Evolutionary conservation across 2,888 invertebrate species (phyloP).

Genomic region (Agonopterix alstromeriana): DNA sequence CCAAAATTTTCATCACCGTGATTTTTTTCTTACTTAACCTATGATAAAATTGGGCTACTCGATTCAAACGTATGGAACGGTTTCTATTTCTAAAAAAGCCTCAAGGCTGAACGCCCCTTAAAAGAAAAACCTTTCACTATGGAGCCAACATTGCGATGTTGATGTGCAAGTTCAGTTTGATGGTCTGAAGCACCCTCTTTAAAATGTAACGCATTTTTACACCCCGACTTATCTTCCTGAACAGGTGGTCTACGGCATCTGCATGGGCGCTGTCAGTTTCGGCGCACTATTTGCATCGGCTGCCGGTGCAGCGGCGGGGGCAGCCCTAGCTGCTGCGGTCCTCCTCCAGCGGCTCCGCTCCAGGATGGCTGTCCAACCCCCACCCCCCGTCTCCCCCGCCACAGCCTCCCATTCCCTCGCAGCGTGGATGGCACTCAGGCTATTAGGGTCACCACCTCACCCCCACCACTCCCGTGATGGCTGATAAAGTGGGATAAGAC

Average conservation of each 20-base stretch:
- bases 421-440: slow-evolving; percentile 84
- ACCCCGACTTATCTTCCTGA: background rate
- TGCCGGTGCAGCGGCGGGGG: slow-evolving; percentile 90
- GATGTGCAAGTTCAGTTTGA: too few relatives aligned
- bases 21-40: too few relatives aligned
- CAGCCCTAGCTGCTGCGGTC: slow-evolving; percentile 90
- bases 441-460: slow-evolving; percentile 72
- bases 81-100: too few relatives aligned
- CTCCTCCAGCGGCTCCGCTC: slow-evolving; percentile 88
- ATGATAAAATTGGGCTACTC: too few relatives aligned
- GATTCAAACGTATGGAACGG: too few relatives aligned
- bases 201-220: background rate
- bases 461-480: slow-evolving; percentile 52
- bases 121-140: too few relatives aligned
- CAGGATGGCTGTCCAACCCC: slow-evolving; percentile 78
- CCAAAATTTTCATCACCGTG: too few relatives aligned
- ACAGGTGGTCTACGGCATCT: slow-evolving; percentile 91
- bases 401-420: slow-evolving; percentile 80
- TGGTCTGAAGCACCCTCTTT: too few relatives aligned
- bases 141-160: too few relatives aligned
- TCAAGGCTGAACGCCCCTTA: too few relatives aligned
- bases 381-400: slow-evolving; percentile 58
- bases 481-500: slow-evolving; percentile 20
- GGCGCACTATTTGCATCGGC: slow-evolving; percentile 92
- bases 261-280: slow-evolving; percentile 92